phyloP scores from a whole-genome alignment of 2,113 vertebrate genomes.

The Clupea harengus region DNA sequence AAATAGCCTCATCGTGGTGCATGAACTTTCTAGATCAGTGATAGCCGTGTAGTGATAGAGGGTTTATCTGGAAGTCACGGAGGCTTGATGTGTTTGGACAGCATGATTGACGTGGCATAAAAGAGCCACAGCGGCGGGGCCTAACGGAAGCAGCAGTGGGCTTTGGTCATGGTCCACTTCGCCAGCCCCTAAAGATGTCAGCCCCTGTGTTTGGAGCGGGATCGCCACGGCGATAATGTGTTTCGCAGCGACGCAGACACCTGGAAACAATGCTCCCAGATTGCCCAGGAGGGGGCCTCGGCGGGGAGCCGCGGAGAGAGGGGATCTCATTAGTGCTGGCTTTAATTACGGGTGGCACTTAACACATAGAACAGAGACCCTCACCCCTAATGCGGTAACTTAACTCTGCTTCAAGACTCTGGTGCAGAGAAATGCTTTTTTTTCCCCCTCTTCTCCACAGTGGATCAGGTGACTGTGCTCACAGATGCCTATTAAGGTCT shows the following conservation, averaged over 20 bases:
- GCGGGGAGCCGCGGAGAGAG: background rate
- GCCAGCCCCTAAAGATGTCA: constrained; percentile 61
- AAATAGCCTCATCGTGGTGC: background rate
- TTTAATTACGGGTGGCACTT: constrained; percentile 33
- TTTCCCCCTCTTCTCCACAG: background rate
- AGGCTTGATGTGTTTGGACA: background rate
- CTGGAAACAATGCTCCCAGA: constrained; percentile 56
- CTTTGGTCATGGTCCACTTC: constrained; percentile 61
- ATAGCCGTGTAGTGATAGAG: background rate
- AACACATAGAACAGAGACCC: constrained; percentile 24
- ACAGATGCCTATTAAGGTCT: background rate
- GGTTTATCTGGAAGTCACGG: background rate
- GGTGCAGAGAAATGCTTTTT: constrained; percentile 27
- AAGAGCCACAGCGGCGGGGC: constrained; percentile 43
- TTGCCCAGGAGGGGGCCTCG: background rate
- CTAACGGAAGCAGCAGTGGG: constrained; percentile 17
- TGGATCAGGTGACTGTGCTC: background rate
- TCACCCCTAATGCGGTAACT: constrained; percentile 36
- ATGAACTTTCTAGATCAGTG: background rate
- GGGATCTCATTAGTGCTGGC: constrained; percentile 23
- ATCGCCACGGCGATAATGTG: constrained; percentile 56
- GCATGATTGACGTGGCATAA: constrained; percentile 43
- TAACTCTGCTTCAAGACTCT: constrained; percentile 30
- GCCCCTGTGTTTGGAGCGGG: constrained; percentile 43
- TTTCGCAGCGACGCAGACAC: constrained; percentile 59